phyloP scores from a whole-genome alignment of 2,113 vertebrate genomes.

The Gavialis gangeticus region DNA sequence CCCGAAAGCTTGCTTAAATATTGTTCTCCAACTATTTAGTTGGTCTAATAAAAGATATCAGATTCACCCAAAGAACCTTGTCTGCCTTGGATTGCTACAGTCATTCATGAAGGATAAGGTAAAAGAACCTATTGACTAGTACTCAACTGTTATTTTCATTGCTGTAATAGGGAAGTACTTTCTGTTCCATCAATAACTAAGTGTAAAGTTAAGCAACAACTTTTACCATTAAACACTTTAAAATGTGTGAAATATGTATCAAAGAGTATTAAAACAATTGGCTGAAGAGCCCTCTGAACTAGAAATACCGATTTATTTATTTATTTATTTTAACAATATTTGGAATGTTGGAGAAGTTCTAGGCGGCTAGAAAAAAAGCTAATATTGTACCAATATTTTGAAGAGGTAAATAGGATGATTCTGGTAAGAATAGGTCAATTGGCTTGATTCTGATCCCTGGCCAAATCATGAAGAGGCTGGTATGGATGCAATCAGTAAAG shows the following conservation, averaged over 20 bases:
- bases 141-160: neutral
- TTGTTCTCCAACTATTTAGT: no score
- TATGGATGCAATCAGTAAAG: neutral
- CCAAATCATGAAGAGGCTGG: neutral
- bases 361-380: neutral
- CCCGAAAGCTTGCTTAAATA: no score
- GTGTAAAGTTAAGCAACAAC: neutral
- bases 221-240: constrained; percentile 4
- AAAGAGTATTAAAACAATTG: neutral
- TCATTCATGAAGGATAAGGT: neutral
- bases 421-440: neutral
- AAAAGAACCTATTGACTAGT: neutral
- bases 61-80: no score
- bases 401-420: neutral
- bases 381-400: neutral
- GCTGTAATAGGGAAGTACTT: neutral
- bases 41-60: no score
- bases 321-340: neutral
- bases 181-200: neutral
- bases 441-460: neutral
- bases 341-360: neutral
- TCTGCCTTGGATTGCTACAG: neutral
- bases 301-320: neutral
- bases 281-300: neutral
- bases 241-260: neutral